A percentile compares a stretch with the other conserved stretches of the same genome.
These are phyloP conservation scores for Tragulus kanchil DNA, from an alignment of 2,113 vertebrate species.

Conservation along the genomic window DNA sequence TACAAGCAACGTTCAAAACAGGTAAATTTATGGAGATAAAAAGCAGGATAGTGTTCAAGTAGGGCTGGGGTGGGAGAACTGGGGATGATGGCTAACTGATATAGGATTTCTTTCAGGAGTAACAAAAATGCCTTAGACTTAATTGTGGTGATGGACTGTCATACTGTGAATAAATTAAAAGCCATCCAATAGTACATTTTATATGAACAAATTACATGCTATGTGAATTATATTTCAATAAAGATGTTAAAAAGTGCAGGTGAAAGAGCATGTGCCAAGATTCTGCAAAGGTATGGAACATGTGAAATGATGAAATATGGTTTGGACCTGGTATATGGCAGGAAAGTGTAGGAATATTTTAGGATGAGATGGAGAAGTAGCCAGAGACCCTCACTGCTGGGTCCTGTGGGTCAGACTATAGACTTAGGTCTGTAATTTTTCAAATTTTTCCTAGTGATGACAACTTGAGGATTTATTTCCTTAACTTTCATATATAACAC, in stretches of 20 bases:
- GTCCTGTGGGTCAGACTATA: neutral
- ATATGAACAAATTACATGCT: neutral
- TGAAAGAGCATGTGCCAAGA: neutral
- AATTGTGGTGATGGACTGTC: neutral
- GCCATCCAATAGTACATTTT: neutral
- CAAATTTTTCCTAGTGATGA: neutral
- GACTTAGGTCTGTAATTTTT: neutral
- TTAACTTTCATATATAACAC: neutral
- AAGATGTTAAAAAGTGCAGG: neutral
- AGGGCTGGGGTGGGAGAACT: neutral
- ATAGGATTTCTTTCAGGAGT: neutral
- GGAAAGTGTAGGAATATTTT: neutral
- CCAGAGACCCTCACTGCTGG: neutral
- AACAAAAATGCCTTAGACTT: neutral
- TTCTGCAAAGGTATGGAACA: neutral
- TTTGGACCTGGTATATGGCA: neutral
- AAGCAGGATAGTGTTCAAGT: neutral
- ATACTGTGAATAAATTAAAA: neutral
- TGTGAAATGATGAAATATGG: neutral
- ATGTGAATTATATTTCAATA: neutral
- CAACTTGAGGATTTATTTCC: neutral
- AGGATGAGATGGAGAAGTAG: neutral
- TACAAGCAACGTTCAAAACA: neutral
- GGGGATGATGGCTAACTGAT: neutral
- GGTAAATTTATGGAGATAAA: neutral